phyloP scores from a whole-genome alignment of 2,113 vertebrate genomes.

The Zootoca vivipara region DNA sequence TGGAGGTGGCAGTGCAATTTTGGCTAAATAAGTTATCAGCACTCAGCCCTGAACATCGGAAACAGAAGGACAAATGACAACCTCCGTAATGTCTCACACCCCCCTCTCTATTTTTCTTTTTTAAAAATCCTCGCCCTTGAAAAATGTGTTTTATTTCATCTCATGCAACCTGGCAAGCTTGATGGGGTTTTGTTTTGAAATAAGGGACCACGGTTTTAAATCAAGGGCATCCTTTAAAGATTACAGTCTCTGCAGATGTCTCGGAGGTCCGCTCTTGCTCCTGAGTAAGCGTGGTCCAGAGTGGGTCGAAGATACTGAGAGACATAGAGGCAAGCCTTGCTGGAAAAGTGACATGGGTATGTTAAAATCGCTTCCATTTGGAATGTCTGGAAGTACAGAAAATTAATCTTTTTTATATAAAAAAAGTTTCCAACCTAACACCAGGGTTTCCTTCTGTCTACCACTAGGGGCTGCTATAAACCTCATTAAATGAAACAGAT shows the following conservation, averaged over 20 bases:
- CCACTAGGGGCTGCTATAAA: conserved; percentile 69
- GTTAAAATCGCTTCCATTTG: background rate
- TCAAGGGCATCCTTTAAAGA: background rate
- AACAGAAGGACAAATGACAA: no score
- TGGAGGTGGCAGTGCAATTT: no score
- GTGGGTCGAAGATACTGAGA: no score
- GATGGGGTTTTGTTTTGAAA: background rate
- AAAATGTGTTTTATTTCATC: background rate
- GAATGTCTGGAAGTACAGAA: background rate
- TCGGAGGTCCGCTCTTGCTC: background rate
- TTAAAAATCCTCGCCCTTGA: background rate
- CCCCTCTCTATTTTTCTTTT: no score
- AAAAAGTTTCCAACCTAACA: background rate
- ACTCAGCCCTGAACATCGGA: no score
- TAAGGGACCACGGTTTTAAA: background rate
- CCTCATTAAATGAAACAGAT: conserved; percentile 60
- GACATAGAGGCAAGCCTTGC: background rate
- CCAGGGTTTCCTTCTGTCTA: background rate
- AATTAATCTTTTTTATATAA: background rate
- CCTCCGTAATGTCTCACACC: no score
- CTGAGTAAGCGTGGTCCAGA: no score
- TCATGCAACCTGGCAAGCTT: background rate
- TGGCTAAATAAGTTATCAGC: no score
- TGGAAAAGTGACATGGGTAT: no score
- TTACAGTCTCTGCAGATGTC: background rate